These are phyloP conservation scores for Indicator indicator DNA, from an alignment of 2,113 vertebrate genomes.

Conservation along the genomic window DNA sequence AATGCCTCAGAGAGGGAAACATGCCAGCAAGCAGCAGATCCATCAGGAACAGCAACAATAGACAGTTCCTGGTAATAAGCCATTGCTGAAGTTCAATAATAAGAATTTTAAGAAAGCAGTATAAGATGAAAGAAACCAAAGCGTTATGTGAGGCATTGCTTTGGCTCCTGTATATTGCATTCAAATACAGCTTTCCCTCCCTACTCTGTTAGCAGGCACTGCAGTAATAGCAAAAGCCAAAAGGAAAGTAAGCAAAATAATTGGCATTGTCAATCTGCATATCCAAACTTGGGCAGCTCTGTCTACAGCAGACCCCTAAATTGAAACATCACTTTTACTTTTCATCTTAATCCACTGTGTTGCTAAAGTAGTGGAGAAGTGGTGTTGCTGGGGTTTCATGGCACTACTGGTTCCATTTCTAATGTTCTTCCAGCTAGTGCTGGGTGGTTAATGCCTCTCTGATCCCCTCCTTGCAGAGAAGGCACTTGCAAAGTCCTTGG, in stretches of 20 bases:
- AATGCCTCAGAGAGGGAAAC: not conserved
- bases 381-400: not conserved
- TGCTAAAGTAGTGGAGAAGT: not conserved
- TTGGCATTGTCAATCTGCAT: not conserved
- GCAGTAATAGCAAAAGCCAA: not conserved
- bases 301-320: not conserved
- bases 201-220: not conserved
- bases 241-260: not conserved
- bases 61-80: not conserved
- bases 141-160: not conserved
- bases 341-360: not conserved
- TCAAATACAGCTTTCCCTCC: not conserved
- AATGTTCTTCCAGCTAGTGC: not conserved
- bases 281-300: not conserved
- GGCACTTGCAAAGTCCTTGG: not conserved
- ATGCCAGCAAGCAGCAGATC: not conserved
- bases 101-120: not conserved
- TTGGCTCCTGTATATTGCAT: not conserved
- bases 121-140: not conserved
- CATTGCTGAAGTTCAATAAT: not conserved
- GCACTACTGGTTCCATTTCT: not conserved
- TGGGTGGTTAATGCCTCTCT: not conserved
- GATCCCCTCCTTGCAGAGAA: not conserved
- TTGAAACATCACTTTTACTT: not conserved
- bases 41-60: not conserved